Base-by-base conservation (phyloP, 2,797 vertebrate species). In the Hephaestus fuliginosus region DNA sequence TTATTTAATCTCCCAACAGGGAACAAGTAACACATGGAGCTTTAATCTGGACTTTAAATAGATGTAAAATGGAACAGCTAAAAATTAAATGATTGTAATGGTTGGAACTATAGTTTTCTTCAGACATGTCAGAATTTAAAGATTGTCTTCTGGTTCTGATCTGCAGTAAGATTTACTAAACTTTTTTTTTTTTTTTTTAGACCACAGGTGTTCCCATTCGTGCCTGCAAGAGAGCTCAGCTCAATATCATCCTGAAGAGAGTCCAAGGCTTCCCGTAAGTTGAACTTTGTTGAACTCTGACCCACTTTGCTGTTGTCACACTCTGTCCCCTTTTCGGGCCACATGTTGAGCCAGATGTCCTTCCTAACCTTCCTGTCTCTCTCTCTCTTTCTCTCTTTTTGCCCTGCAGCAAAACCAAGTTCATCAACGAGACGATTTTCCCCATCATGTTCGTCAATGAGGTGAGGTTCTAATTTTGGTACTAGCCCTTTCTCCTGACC, bases 371-470 rank as follows among this genome's bases (percentile, higher is more conserved):
- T 13, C 0, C 1, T 5, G 7, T 43, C 66, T 17, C 9, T 39
- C 49, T 30, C 11, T 55, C 18, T 70, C 12, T 75, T 64, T 77
- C 51, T 74, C 49, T 65, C 52, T 53, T 52, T 82, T 76, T 44
- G 5, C 20, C 43, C 72, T 60, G 5, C 86, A 96, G 96, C 4
- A 83, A 89, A 82, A 96, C 96, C 3, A 95, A 74, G 81, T 68
- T 60, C 46, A 75, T 96, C 74, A 95, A 94, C 5, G 90, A 96
- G 73, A 96, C 95, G 25, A 95, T 96, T 90, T 96, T 96, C 90
- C 96, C 96, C 28, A 95, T 96, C 84, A 96, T 96, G 96, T 96
- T 95, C 39, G 95, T 96, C 81, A 96, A 96, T 20, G 96, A 96
- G 96, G 96, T 96, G 88, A 90, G 94, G 20, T 7, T 65, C 48